These are phyloP conservation scores for Danionella cerebrum DNA, from an alignment of 2,113 vertebrate genomes.

Conservation along the genomic window DNA sequence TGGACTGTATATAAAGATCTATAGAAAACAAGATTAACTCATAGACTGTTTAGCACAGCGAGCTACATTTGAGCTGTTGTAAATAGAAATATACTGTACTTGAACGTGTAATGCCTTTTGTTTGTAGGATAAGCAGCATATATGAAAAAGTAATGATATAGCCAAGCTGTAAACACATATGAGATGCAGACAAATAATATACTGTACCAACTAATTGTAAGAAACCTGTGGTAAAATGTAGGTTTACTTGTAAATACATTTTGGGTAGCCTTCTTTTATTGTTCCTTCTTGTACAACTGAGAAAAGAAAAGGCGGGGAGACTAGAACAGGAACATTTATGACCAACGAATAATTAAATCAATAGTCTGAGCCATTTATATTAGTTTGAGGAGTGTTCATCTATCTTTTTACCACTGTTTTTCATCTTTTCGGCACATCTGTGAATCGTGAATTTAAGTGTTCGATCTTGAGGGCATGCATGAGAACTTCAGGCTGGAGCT, in stretches of 20 bases:
- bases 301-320: conserved; percentile 56
- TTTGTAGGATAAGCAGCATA: conserved; percentile 57
- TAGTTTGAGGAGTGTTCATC: conserved; percentile 4
- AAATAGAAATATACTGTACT: conserved; percentile 65
- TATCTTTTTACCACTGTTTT: too few species aligned
- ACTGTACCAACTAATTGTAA: conserved; percentile 58
- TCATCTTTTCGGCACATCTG: background rate
- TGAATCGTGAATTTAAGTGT: too few species aligned
- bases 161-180: conserved; percentile 55
- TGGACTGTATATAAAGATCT: conserved; percentile 34
- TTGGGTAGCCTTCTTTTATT: conserved; percentile 59
- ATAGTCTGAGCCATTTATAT: conserved; percentile 16
- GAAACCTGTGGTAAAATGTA: conserved; percentile 65
- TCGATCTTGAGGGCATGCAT: too few species aligned
- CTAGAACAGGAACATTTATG: conserved; percentile 24
- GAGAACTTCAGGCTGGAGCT: too few species aligned
- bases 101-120: conserved; percentile 54
- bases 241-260: conserved; percentile 63
- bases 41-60: conserved; percentile 23
- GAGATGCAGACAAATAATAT: conserved; percentile 49
- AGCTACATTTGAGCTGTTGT: conserved; percentile 41
- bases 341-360: conserved; percentile 24
- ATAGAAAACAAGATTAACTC: conserved; percentile 35
- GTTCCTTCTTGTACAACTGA: conserved; percentile 56
- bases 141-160: conserved; percentile 49